These are phyloP conservation scores for Sapajus apella DNA, from an alignment of 2,113 vertebrate species.

Conservation along the genomic window DNA sequence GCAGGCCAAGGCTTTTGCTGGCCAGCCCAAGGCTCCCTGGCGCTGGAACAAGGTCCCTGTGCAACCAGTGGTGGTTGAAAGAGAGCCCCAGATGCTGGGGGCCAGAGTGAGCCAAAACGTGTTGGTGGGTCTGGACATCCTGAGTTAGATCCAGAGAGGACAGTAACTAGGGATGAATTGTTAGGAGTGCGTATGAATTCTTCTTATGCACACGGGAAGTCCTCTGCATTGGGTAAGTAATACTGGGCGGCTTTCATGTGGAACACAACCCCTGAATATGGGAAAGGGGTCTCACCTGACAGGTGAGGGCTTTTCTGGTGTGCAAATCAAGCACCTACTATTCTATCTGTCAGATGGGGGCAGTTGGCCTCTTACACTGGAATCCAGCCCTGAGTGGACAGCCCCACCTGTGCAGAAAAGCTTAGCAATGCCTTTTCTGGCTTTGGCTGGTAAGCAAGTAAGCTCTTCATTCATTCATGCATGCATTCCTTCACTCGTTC, in stretches of 20 bases:
- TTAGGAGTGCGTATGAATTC: not conserved
- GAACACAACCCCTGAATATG: not conserved
- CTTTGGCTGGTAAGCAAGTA: not conserved
- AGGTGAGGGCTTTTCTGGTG: not conserved
- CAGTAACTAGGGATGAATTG: not conserved
- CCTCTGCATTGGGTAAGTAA: fast-evolving
- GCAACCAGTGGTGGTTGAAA: not conserved
- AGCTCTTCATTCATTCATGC: not conserved
- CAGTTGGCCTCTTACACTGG: not conserved
- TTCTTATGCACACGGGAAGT: not conserved
- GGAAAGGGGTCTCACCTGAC: not conserved
- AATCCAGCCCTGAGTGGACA: not conserved
- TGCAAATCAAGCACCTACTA: not conserved
- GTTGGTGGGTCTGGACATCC: not conserved
- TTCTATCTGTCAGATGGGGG: not conserved
- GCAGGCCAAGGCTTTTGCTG: not conserved
- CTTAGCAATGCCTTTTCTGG: not conserved
- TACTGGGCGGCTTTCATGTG: not conserved
- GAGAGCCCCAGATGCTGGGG: not conserved
- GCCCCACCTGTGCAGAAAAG: not conserved
- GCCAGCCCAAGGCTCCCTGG: not conserved
- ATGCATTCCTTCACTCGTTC: not conserved
- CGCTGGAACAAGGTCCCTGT: not conserved
- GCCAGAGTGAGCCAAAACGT: not conserved
- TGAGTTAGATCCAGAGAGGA: not conserved